Evolutionary conservation across 2,797 vertebrate genomes (phyloP), one percentile per base, ranked within the genome.

Genomic region (Phaenicophaeus curvirostris): DNA sequence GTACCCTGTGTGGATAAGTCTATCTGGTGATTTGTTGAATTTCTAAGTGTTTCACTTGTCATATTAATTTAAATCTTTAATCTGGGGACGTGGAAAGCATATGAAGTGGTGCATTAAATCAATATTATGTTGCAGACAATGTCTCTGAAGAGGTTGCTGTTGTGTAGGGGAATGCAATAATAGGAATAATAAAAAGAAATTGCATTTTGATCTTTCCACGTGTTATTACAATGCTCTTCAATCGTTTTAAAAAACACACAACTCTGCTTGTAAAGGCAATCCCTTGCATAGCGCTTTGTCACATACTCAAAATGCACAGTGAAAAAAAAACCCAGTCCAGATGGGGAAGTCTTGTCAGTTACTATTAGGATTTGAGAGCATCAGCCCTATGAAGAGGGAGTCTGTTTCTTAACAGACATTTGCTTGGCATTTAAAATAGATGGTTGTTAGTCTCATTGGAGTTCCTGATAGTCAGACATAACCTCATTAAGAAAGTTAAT

Each of bases 31-130:
- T 96, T 95, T 96, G 71, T 92, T 94, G 39, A 87, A 95, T 95
- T 95, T 96, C 79, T 95, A 80, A 90, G 63, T 87, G 33, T 95
- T 97, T 94, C 61, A 82, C 83, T 94, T 95, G 87, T 87, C 62
- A 89, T 96, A 96, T 91, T 96, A 97, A 96, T 96, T 97, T 97
- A 92, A 96, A 91, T 97, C 85, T 96, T 96, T 96, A 97, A 95
- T 96, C 94, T 95, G 73, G 82, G 78, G 58, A 93, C 11, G 12
- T 95, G 87, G 50, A 90, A 87, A 4, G 69, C 91, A 92, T 97
- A 94, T 55, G 72, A 94, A 96, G 69, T 55, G 35, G 69, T 37
- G 3, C 85, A 92, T 93, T 95, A 94, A 97, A 96, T 97, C 91
- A 93, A 96, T 94, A 94, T 90, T 96, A 69, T 94, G 90, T 95